Evolutionary conservation across 2,113 vertebrate genomes (phyloP).

Genomic region (Thinocorus orbignyianus): DNA sequence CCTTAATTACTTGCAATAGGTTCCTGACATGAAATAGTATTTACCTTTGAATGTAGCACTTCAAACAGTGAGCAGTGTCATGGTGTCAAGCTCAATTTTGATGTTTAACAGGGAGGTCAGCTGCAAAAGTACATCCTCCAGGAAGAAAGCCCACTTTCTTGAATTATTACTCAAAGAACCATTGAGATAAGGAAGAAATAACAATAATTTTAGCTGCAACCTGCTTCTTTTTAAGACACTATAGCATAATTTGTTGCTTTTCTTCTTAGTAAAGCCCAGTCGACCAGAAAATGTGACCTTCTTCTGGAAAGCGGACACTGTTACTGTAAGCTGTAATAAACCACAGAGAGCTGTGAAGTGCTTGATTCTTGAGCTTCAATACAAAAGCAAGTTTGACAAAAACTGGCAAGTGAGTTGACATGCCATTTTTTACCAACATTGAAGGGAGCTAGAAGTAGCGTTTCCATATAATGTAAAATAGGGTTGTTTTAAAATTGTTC

Average conservation of each 20-base stretch:
- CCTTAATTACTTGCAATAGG: neutral
- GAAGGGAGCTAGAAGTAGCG: neutral
- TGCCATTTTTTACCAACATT: neutral
- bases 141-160: neutral
- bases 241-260: neutral
- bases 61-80: neutral
- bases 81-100: neutral
- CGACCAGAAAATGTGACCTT: conserved; percentile 46
- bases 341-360: neutral
- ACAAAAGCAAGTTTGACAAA: conserved; percentile 48
- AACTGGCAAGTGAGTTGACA: conserved; percentile 64
- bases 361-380: conserved; percentile 63
- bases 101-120: neutral
- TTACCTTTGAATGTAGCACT: neutral
- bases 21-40: neutral
- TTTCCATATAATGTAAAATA: neutral
- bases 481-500: neutral
- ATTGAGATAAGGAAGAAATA: neutral
- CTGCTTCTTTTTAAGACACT: neutral
- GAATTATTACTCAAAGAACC: neutral
- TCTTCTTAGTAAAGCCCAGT: conserved; percentile 60
- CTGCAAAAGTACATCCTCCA: neutral
- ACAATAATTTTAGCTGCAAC: neutral
- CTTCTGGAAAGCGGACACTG: conserved; percentile 9
- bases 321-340: conserved; percentile 50